phyloP scores from a whole-genome alignment of 2,113 vertebrate genomes.

The Rhodinocichla rosea region DNA sequence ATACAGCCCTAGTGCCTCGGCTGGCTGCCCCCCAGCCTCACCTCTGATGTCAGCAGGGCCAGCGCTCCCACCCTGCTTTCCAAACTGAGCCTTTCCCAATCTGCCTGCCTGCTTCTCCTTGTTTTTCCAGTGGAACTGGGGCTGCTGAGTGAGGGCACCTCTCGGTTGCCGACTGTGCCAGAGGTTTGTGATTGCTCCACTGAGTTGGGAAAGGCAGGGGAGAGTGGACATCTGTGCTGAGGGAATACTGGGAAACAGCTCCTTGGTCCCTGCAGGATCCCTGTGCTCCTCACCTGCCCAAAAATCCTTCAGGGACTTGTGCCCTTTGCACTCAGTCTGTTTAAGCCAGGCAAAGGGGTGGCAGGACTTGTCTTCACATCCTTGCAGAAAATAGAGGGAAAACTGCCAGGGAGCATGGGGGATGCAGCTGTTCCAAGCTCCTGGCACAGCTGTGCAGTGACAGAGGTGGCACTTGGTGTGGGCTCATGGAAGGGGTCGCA shows the following conservation, averaged over 20 bases:
- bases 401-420: fast-evolving
- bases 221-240: neutral
- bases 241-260: neutral
- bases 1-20: fast-evolving
- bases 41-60: neutral
- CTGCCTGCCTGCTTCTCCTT: neutral
- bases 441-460: neutral
- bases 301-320: fast-evolving
- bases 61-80: neutral
- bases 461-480: neutral
- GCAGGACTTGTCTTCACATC: neutral
- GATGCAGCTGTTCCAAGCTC: neutral
- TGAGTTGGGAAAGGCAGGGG: neutral
- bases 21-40: neutral
- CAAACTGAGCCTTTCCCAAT: neutral
- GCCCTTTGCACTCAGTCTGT: neutral
- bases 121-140: neutral
- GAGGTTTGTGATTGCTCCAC: neutral
- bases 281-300: neutral
- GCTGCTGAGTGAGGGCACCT: neutral
- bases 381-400: neutral
- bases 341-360: neutral
- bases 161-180: neutral
- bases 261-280: neutral
- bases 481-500: neutral